Percentiles rank a stretch among this genome's conserved stretches.
Evolutionary conservation across 1,140 invertebrate species (phyloP).

Genomic region (Ips nitidus): DNA sequence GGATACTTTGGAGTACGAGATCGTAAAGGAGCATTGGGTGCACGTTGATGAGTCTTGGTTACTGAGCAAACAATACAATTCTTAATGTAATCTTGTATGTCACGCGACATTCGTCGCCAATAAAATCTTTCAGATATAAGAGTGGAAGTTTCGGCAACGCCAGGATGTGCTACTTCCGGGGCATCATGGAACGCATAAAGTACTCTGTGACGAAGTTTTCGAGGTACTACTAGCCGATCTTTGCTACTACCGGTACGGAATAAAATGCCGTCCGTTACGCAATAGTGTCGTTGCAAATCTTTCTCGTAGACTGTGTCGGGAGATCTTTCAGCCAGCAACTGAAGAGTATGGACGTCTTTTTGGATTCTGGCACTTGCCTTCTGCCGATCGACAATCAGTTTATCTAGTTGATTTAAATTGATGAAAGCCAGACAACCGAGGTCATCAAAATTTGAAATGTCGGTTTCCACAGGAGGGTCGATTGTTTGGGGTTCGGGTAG

Average conservation of each 20-base stretch:
- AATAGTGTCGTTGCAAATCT: too few species aligned
- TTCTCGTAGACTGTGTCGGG: not conserved
- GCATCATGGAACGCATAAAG: not conserved
- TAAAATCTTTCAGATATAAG: not conserved
- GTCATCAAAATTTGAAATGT: too few species aligned
- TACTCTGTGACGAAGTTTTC: not conserved
- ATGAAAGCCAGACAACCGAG: too few species aligned
- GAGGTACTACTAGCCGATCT: conserved; percentile 1
- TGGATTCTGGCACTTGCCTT: not conserved
- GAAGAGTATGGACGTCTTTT: not conserved
- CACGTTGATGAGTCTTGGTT: not conserved
- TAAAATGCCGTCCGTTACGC: not conserved
- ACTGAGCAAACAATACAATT: conserved; percentile 2
- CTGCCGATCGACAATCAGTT: not conserved
- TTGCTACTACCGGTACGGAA: not conserved
- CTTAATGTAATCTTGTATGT: not conserved
- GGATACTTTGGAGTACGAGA: not conserved
- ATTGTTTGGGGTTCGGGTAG: not conserved
- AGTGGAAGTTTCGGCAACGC: not conserved
- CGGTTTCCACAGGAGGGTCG: not conserved
- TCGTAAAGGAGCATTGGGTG: not conserved
- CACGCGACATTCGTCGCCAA: not conserved
- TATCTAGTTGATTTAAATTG: too few species aligned
- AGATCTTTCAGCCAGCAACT: not conserved
- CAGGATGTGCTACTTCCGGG: not conserved